phyloP scores from a whole-genome alignment of 2,888 invertebrate species.

The Aporophyla lueneburgensis region DNA sequence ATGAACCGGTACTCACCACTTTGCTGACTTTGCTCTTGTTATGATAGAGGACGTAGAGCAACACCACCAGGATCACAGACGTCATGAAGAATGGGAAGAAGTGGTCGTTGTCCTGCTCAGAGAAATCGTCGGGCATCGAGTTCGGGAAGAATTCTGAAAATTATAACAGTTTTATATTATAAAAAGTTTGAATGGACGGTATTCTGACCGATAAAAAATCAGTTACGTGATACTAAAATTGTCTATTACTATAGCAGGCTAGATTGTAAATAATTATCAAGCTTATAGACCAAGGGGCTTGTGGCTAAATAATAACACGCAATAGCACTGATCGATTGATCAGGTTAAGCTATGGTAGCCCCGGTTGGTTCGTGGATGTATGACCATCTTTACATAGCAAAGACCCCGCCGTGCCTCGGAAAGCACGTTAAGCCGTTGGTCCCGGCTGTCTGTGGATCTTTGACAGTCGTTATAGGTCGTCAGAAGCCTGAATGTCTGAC shows the following conservation, averaged over 20 bases:
- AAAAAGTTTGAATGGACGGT: neutral
- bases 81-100: conserved; percentile 88
- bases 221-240: neutral
- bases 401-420: too few species aligned
- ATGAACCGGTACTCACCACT: conserved; percentile 79
- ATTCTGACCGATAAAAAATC: neutral
- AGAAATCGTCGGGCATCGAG: conserved; percentile 76
- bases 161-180: neutral
- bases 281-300: too few species aligned
- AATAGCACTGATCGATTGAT: too few species aligned
- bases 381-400: too few species aligned
- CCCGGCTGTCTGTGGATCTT: too few species aligned
- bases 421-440: too few species aligned
- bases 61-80: conserved; percentile 80
- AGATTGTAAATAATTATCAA: neutral
- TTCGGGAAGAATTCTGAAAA: conserved; percentile 80
- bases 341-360: too few species aligned
- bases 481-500: too few species aligned
- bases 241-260: neutral
- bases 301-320: too few species aligned
- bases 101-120: conserved; percentile 83
- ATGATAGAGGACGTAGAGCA: conserved; percentile 86
- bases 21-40: conserved; percentile 87
- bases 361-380: too few species aligned
- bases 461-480: too few species aligned